These are phyloP conservation scores for Coturnix japonica DNA, from an alignment of 2,113 vertebrate species.

Conservation along the genomic window DNA sequence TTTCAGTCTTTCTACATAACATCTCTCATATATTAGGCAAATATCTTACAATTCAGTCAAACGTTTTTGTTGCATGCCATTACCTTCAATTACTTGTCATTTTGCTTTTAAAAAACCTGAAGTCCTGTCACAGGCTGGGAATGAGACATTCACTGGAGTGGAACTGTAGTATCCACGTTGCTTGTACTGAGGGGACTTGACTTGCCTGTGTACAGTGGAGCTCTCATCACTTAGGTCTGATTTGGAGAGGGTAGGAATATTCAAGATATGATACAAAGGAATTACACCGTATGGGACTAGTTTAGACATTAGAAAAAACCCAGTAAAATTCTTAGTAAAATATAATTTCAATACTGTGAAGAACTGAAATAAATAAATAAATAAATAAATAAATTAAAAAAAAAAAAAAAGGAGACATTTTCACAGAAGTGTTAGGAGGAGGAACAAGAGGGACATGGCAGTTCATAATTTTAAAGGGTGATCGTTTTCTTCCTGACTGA, in stretches of 20 bases:
- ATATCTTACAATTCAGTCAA: neutral
- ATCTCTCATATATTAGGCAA: neutral
- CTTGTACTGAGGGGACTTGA: neutral
- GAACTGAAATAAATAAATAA: too few relatives aligned
- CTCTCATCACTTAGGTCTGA: neutral
- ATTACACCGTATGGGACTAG: neutral
- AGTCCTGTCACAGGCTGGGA: neutral
- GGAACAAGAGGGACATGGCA: neutral
- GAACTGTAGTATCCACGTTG: neutral
- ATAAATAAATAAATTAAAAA: too few relatives aligned
- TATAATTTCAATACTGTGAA: neutral
- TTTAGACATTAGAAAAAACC: neutral
- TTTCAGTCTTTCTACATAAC: neutral
- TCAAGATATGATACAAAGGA: neutral
- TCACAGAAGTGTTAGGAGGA: neutral
- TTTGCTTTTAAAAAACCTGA: constrained; percentile 45
- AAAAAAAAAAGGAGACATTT: neutral
- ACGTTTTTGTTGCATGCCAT: constrained; percentile 25
- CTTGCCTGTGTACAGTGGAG: neutral
- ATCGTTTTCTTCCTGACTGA: neutral
- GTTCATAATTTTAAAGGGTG: neutral
- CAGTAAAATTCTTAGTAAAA: neutral
- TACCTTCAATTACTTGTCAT: constrained; percentile 65
- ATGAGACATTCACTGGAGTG: constrained; percentile 20
- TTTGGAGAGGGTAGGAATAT: neutral